Evolutionary conservation across 2,113 vertebrate species (phyloP).

Genomic region (Acinonyx jubatus): DNA sequence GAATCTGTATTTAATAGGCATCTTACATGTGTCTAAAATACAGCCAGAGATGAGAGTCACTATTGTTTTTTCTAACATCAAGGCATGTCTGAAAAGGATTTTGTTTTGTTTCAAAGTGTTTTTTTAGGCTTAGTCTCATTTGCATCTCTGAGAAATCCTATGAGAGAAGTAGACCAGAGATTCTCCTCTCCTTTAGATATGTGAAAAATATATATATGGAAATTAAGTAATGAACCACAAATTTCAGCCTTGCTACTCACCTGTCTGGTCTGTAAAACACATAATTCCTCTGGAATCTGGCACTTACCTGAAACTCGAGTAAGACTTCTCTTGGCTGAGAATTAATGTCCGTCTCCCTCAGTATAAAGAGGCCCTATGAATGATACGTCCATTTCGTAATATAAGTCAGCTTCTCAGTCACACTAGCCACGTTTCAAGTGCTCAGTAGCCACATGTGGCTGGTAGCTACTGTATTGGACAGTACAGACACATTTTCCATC

Average conservation of each 20-base stretch:
- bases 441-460: neutral
- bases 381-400: neutral
- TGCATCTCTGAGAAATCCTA: neutral
- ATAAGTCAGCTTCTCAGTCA: neutral
- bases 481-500: neutral
- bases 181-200: neutral
- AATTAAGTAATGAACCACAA: conserved; percentile 16
- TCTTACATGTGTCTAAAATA: neutral
- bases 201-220: neutral
- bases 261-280: neutral
- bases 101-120: neutral
- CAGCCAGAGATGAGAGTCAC: neutral
- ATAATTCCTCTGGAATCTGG: neutral
- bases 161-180: neutral
- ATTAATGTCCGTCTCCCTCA: neutral
- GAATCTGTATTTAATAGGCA: neutral
- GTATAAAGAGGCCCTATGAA: neutral
- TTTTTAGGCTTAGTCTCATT: neutral
- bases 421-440: neutral
- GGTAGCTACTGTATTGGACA: neutral
- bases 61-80: neutral
- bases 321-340: neutral
- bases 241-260: neutral
- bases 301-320: neutral
- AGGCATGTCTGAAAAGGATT: neutral